Evolutionary conservation across 2,797 vertebrate species (phyloP), one percentile per base, ranked within the genome.

Genomic region (Melanotaenia nigrans): DNA sequence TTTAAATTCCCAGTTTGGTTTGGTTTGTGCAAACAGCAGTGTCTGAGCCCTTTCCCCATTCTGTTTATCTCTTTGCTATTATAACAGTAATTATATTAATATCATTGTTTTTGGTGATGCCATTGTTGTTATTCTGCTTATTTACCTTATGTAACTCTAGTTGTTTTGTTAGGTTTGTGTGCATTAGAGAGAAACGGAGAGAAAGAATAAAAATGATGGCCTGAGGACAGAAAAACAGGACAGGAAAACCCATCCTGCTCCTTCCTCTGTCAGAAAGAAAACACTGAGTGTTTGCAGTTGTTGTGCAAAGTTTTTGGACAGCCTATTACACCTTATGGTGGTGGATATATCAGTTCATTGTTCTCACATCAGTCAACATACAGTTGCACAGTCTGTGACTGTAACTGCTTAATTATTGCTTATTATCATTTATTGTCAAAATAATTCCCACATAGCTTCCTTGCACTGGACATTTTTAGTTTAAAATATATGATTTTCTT

Each of bases 1-100:
- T 68, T 62, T 82, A 77, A 61, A 69, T 70, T 81, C 53, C 74
- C 32, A 16, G 51, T 83, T 82, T 80, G 60, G 42, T 85, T 47
- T n/a, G 20, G 45, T n/a, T 47, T 47, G 16, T 38, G 78, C 59
- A 79, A 63, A 78, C 51, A 73, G 35, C 81, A 24, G 40, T 36
- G 53, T 70, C 55, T 22, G 49, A 51, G 40, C 55, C 38, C 68
- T 54, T 64, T 69, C 32, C 9, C 77, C 61, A 32, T 33, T 78
- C 66, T 60, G 61, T 5, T 25, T 58, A 3, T 40, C 51, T 79
- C 61, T 60, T 42, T 58, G 25, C 32, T 61, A 40, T 60, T 11
- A 68, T 58, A 22, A 10, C 32, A 60, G 24, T 55, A n/a, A 38
- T 68, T 59, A 3, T 38, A 54, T 25, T 25, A 5, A 28, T 70